Evolutionary conservation across 1,140 invertebrate species (phyloP).

Genomic region (Brachionus rubens): DNA sequence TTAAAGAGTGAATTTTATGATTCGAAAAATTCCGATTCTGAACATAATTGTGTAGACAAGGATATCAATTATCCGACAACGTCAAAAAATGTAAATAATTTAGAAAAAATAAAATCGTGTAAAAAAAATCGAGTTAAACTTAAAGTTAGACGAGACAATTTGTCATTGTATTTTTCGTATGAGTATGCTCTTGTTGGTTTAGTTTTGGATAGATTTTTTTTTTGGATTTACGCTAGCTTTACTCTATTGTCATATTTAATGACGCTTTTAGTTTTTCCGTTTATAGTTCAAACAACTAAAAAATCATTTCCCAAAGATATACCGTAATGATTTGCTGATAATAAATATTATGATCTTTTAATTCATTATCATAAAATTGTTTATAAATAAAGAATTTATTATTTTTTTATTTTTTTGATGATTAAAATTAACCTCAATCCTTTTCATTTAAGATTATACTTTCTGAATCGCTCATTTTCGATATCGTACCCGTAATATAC

Average conservation of each 20-base stretch:
- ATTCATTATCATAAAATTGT: no score
- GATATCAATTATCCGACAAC: background rate
- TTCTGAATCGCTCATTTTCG: no score
- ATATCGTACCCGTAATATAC: no score
- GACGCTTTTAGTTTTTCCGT: background rate
- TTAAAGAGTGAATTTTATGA: background rate
- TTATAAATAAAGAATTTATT: no score
- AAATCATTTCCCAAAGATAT: background rate
- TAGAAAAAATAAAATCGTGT: background rate
- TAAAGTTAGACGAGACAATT: background rate
- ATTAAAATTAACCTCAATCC: no score
- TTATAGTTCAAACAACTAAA: background rate
- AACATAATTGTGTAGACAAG: background rate
- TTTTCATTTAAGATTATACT: no score
- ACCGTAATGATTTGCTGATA: background rate
- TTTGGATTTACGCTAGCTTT: slow-evolving; percentile 15
- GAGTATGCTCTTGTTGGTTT: background rate
- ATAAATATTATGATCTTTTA: no score
- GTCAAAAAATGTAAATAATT: background rate
- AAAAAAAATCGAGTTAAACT: background rate
- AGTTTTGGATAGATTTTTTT: slow-evolving; percentile 34
- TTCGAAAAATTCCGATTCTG: background rate
- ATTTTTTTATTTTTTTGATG: no score
- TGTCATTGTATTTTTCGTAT: slow-evolving; percentile 17
- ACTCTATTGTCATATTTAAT: slow-evolving; percentile 23